These are phyloP conservation scores for Brachypalpus laphriformis DNA, from an alignment of 2,888 invertebrate species.

Conservation along the genomic window DNA sequence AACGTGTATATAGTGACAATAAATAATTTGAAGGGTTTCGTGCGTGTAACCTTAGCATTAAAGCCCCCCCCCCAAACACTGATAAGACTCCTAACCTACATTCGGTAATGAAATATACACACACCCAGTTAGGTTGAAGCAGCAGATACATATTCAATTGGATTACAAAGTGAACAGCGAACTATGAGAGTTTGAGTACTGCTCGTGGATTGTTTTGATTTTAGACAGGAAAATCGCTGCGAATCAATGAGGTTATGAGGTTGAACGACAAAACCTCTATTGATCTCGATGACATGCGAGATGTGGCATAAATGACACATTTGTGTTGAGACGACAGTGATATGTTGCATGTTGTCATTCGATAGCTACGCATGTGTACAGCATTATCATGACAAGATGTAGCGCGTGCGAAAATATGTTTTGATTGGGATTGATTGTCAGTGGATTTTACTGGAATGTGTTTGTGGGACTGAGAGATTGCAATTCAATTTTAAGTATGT, in stretches of 20 bases:
- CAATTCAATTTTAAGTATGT: neutral
- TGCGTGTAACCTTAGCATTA: constrained; percentile 3
- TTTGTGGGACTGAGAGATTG: neutral
- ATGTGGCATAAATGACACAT: constrained; percentile 20
- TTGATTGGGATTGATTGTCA: neutral
- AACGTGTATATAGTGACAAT: constrained; percentile 2
- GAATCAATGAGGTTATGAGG: constrained; percentile 30
- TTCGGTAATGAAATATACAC: constrained; percentile 2
- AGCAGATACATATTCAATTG: constrained; percentile 39
- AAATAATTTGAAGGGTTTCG: constrained; percentile 22
- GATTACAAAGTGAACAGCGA: neutral
- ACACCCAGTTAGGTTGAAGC: constrained; percentile 4
- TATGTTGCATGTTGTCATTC: neutral
- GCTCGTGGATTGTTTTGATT: constrained; percentile 21
- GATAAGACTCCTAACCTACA: constrained; percentile 38
- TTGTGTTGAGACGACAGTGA: neutral
- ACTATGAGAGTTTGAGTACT: neutral
- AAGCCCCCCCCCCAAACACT: neutral
- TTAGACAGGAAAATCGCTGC: constrained; percentile 20
- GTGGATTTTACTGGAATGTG: neutral
- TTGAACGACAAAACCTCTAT: constrained; percentile 36
- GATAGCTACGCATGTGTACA: neutral
- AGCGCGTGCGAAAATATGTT: constrained; percentile 23
- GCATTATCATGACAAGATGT: neutral
- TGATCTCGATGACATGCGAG: constrained; percentile 26